Evolutionary conservation across 2,797 vertebrate species (phyloP).

Genomic region (Gymnoscopelus microlampas): DNA sequence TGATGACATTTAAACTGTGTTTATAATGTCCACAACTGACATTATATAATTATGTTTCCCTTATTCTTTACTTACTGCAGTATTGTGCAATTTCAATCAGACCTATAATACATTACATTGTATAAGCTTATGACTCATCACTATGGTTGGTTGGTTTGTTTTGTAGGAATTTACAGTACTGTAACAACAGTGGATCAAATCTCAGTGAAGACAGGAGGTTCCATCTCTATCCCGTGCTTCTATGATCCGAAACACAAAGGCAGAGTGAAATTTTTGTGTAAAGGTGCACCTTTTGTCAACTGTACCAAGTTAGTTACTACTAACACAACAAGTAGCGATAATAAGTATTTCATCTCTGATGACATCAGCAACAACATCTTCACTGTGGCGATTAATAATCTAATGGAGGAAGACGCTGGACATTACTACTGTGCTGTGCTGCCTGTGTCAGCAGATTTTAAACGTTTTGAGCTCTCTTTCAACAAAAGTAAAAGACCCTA

Average conservation of each 20-base stretch:
- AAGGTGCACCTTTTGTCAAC: accelerated
- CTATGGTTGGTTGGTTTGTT: not conserved
- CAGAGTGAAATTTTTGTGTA: conserved; percentile 43
- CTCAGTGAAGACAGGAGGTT: conserved; percentile 15
- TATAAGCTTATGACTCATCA: too few relatives aligned
- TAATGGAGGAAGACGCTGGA: accelerated
- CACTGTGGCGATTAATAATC: conserved; percentile 39
- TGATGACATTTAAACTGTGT: too few relatives aligned
- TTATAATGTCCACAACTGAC: too few relatives aligned
- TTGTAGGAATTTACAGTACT: conserved; percentile 39
- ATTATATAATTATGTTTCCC: too few relatives aligned
- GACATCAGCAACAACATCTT: conserved; percentile 24
- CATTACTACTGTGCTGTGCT: conserved; percentile 45
- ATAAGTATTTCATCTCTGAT: conserved; percentile 46
- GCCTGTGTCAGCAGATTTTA: accelerated
- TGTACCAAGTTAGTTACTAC: conserved; percentile 3
- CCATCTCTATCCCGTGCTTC: conserved; percentile 44
- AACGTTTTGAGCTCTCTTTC: conserved; percentile 25
- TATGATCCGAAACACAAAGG: not conserved
- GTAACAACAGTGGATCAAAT: conserved; percentile 11
- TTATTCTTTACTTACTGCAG: too few relatives aligned
- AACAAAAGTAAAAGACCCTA: conserved; percentile 34
- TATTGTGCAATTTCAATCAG: too few relatives aligned
- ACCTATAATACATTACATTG: too few relatives aligned
- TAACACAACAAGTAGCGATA: accelerated